Base-by-base conservation (phyloP, 2,797 vertebrate species). In the Esox masquinongy region DNA sequence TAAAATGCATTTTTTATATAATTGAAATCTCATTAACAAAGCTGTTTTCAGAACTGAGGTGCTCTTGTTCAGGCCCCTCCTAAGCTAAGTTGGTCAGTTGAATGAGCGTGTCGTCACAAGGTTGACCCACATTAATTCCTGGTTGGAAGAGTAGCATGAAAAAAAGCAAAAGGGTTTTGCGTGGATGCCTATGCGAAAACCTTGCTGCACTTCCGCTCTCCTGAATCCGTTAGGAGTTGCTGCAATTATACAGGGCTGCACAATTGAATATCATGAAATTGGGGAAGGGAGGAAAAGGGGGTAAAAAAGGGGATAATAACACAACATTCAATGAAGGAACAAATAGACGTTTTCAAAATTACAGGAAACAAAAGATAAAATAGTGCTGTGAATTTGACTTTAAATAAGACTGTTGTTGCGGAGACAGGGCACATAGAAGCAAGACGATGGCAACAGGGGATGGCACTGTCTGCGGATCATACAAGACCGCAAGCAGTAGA, bases 401-500 rank as follows among this genome's bases (percentile, higher is more conserved):
- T 84, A 75, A 85, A 80, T 80, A 87, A 75, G 78, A 87, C 85
- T 68, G 87, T 80, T 87, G 87, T 85, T 82, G 83, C 77, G 74
- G 81, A 89, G 87, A 90, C 82, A 85, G 74, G 74, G 78, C 70
- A 79, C 88, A 90, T 89, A 79, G 83, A 86, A 80, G 69, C 79
- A 82, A 74, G 72, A 53, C 80, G 67, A 73, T 39, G 78, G 80
- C 80, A 82, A 72, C 81, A 87, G 85, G 84, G 89, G 76, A 78
- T 82, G 63, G 86, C 87, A 86, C 86, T 93, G 88, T 92, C 80
- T 91, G 84, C 1, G 78, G 85, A 89, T 92, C 87, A 88, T 79
- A 80, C 77, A 80, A 16, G 64, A 82, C 51, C 2, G 64, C 34
- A 49, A 17, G 71, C 77, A 78, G 82, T 80, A 70, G 83, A 73